A percentile compares a stretch with the other conserved stretches of the same genome.
phyloP scores from a whole-genome alignment of 1,140 invertebrate species.

The Lepidurus apus region DNA sequence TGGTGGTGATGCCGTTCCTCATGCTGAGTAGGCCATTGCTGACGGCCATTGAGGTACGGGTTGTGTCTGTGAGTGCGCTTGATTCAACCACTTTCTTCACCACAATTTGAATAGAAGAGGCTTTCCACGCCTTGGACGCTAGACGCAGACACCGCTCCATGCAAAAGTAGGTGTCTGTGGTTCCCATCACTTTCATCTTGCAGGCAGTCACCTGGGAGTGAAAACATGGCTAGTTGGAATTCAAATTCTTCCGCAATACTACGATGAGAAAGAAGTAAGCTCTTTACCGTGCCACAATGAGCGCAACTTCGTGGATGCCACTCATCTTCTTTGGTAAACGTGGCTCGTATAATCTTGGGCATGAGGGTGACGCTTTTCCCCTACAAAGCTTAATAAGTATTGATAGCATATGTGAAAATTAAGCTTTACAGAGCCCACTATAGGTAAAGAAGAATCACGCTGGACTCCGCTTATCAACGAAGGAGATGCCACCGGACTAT shows the following conservation, averaged over 20 bases:
- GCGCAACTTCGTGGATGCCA: background rate
- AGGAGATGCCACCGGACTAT: background rate
- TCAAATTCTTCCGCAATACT: background rate
- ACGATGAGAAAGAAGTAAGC: background rate
- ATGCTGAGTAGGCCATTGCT: background rate
- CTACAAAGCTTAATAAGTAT: background rate
- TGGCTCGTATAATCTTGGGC: background rate
- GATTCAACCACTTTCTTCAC: background rate
- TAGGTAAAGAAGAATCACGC: background rate
- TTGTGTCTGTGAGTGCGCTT: background rate
- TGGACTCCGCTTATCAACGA: background rate
- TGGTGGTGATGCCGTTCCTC: background rate
- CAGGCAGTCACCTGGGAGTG: background rate
- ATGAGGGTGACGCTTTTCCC: background rate
- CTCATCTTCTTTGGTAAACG: background rate
- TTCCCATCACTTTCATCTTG: background rate
- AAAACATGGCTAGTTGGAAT: background rate
- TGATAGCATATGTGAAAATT: no score
- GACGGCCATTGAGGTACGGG: background rate
- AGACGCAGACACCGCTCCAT: background rate
- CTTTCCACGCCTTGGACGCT: background rate
- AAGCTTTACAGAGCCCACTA: no score
- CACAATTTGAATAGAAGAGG: slow-evolving; percentile 1
- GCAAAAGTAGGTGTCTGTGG: background rate
- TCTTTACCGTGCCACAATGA: background rate